Evolutionary conservation across 2,113 vertebrate species (phyloP), one percentile per base, ranked within the genome.

Genomic region (Corydoras sp.): DNA sequence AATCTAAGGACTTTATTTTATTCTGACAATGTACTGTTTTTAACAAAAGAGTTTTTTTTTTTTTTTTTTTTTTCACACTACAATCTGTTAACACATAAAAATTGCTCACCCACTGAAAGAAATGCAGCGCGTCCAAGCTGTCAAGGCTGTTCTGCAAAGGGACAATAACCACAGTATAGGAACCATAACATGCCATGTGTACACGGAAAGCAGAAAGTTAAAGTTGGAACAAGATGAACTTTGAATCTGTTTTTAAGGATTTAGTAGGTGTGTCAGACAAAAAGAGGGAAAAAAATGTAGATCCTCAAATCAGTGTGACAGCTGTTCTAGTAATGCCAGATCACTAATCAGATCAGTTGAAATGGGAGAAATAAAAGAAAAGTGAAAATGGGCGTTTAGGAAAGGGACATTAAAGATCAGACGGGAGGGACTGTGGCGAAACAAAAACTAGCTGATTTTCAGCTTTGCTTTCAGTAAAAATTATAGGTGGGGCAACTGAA

Each of bases 91-190:
- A 69, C 18, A 43, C 32, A 51, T 9, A 51, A n/a, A 54, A 4
- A 9, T 32, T 9, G 14, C 58, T 67, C 63, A 91, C 90, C 89
- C 85, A 88, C 71, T 87, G 79, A 77, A 87, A 89, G 85, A 88
- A 88, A 69, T 80, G 86, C 18, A 89, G 84, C 0, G 84, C 86
- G 14, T 90, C 87, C 79, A 79, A 80, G 70, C 85, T 87, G 80
- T 74, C 72, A 35, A 88, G 79, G 82, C 81, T 85, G 74, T 72
- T 91, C 84, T 72, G 85, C 13, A 90, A 83, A 2, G 90, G 90
- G 53, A 90, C 74, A 73, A 90, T 82, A 9, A 88, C 84, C 74
- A 90, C 83, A 0, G 84, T 86, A 82, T 91, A 91, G 76, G 87
- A 86, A 66, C 53, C 62, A 62, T 64, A 58, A 70, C 60, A 66